Evolutionary conservation across 2,113 vertebrate species (phyloP), one percentile per base, ranked within the genome.

Genomic region (Gallinago undulata): DNA sequence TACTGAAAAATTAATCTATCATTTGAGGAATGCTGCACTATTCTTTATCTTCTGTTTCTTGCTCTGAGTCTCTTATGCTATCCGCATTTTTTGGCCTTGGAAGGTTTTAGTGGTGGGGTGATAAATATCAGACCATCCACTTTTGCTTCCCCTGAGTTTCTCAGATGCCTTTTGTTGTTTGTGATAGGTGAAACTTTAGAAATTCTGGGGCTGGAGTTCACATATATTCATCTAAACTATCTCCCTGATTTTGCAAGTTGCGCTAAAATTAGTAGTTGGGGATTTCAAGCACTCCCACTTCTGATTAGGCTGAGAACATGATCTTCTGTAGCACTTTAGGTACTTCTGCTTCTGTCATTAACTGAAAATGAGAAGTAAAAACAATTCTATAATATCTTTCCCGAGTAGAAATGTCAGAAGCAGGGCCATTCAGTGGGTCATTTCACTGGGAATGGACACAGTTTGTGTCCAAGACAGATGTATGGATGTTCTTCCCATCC

Each of bases 1-100:
- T 50, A 55, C 69, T 96, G 77, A 95, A 89, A 89, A 96, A 95
- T 94, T 82, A 94, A 94, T 84, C 80, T 89, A 69, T 85, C 91
- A 82, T 84, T 94, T 91, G 84, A 84, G 66, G 57, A 89, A 73
- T 2, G 3, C 37, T 59, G n/a, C 18, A 25, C 28, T 74, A 35
- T 66, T 73, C 48, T 91, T 93, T 69, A 76, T 73, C 80, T 66
- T 70, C 31, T 22, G 59, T 63, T 89, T 75, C 74, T 82, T 13
- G 4, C 31, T 67, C 45, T 67, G 57, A 87, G 62, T 76, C 25
- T 87, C 31, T 68, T 37, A 11, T 3, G 23, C 67, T 62, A 15
- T 22, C 69, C 15, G 1, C 37, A 72, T 22, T 62, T 66, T 68
- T 73, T 72, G 69, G 62, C 90, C 66, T 87, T 77, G 80, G 19